Evolutionary conservation across 2,797 vertebrate species (phyloP), one percentile per base, ranked within the genome.

Genomic region (Sebastes nivosus): DNA sequence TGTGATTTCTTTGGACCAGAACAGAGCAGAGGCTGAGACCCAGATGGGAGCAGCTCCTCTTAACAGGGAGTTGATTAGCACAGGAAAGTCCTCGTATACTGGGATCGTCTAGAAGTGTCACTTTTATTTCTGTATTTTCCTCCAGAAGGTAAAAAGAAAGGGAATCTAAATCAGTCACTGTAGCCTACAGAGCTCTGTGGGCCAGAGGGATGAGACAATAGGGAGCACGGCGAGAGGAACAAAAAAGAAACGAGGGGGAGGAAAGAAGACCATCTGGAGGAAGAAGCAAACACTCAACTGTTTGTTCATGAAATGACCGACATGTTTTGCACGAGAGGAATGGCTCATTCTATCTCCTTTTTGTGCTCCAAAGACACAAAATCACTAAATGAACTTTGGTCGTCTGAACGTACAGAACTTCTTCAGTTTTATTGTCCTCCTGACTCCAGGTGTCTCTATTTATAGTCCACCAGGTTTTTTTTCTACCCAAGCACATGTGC

Each of bases 201-300:
- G 82, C 84, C 77, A 20, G 60, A 72, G 82, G 75, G 76, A 67
- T 84, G 60, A 83, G 85, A 92, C 94, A 90, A 92, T 89, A 38
- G 84, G 84, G 88, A 87, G 79, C 84, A 74, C 76, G 69, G 81
- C 55, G 8, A 79, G 86, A 85, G 74, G 80, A 87, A 67, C 88
- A 89, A 82, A 84, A 84, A 89, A 90, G 85, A 84, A 64, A 75
- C 42, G 75, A 58, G 90, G 80, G 86, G 83, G 79, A 69, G 84
- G 38, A 86, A 82, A 75, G 68, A 16, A 79, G 38, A 81, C 95
- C 95, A 94, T 94, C 93, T 92, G 87, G 94, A 94, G 88, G 91
- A 91, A 92, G 91, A 82, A 70, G 91, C 90, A 94, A 95, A 92
- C 92, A 87, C 88, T 95, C 73, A 46, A 78, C 90, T 94, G 86